Base-by-base conservation (phyloP, 1,140 invertebrate species). In the Drosophila sturtevanti region DNA sequence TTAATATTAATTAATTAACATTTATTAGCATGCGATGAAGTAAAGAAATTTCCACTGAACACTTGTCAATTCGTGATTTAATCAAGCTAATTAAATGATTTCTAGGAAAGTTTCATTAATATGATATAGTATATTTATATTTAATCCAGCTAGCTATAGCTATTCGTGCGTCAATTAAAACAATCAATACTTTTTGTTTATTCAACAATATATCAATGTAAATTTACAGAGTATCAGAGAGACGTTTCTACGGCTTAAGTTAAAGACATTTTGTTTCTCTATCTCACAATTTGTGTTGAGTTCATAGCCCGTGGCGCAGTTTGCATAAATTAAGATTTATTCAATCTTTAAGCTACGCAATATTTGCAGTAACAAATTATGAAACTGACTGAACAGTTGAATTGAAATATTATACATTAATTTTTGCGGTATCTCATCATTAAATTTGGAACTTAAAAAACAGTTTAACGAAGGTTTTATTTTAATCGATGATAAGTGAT, bases 311-410 rank as follows among this genome's bases (percentile, higher is more conserved):
- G 24, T 48, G 60, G 72, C 77, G 77, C 66, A 74, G 63, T 81
- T 81, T 78, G 82, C 54, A 85, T 85, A 86, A 81, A 78, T 85
- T 65, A 75, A 86, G 72, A 66, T 60, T 62, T 60, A 51, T 18
- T 64, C 27, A 59, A 31, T 68, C 52, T 68, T 31, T 41, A 5
- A 55, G 74, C 71, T 48, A 58, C 71, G 63, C 56, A 61, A 75
- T 63, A 54, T 61, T 31, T 31, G 27, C 27, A 65, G 18, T 48
- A 48, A 21, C 9, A 48, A 48, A 48, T 48, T 48, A 48, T 21
- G 41, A 48, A 48, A 48, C 41, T 4, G 7, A 21, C 37, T 38
- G n/a, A 38, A 48, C 16, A 48, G 21, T 48, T 48, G 21, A 48
- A 21, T 48, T 48, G 16, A 48, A 11, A 48, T 48, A 11, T 14